A percentile compares a stretch with the other conserved stretches of the same genome.
These are phyloP conservation scores for Glossosoma conforme DNA, from an alignment of 1,140 invertebrate genomes.

Conservation along the genomic window DNA sequence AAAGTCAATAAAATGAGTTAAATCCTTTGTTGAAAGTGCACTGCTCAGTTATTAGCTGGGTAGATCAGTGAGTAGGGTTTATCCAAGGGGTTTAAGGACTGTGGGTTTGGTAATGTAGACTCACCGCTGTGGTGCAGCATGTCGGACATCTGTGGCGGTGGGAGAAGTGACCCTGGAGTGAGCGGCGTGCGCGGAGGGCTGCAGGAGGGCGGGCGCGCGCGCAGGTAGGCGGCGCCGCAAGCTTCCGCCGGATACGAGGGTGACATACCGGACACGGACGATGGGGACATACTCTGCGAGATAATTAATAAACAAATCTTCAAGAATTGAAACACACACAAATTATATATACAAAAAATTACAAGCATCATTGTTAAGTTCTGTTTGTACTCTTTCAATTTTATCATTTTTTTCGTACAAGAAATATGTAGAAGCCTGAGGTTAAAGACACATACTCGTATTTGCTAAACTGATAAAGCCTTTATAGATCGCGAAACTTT, in stretches of 20 bases:
- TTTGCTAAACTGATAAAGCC: too few species aligned
- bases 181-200: conserved; percentile 39
- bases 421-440: too few species aligned
- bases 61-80: too few species aligned
- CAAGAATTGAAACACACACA: background rate
- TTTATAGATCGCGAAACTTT: too few species aligned
- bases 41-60: too few species aligned
- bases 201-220: conserved; percentile 41
- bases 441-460: too few species aligned
- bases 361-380: background rate
- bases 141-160: conserved; percentile 19
- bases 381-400: background rate
- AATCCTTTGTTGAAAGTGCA: too few species aligned
- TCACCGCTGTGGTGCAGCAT: conserved; percentile 19
- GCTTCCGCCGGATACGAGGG: conserved; percentile 56
- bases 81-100: too few species aligned
- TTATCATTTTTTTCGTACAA: too few species aligned
- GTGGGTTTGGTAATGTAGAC: too few species aligned
- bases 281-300: conserved; percentile 56
- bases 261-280: conserved; percentile 56
- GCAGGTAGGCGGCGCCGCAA: conserved; percentile 38
- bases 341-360: conserved; percentile 2
- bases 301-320: conserved; percentile 11
- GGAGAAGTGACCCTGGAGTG: conserved; percentile 22
- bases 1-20: too few species aligned